Evolutionary conservation across 2,797 vertebrate species (phyloP), one percentile per base, ranked within the genome.

Genomic region (Pseudotriccus pelzelni): DNA sequence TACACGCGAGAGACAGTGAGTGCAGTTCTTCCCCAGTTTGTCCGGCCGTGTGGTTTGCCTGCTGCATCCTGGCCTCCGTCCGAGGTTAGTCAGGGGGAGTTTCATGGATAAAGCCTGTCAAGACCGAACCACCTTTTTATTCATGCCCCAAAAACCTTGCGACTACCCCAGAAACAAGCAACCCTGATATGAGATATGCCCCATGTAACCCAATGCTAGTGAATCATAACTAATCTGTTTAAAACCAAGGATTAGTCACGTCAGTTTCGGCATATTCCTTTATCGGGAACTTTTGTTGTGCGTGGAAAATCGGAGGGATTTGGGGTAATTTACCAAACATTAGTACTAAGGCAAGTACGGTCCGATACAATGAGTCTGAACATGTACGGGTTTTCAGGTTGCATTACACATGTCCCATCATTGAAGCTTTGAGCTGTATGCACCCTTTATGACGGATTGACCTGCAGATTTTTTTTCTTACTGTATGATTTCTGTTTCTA

Each of bases 221-320:
- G 96, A 97, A 93, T 97, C 96, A 90, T 81, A 93, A 66, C 94
- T 96, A 97, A 97, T 96, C 95, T 92, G 75, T 88, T 93, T 94
- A 93, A 96, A 94, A 91, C 79, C 68, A 43, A 79, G 56, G 94
- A 96, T 97, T 96, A 97, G 94, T 96, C 87, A 93, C 41, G 49
- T 94, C 88, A 70, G 62, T 94, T 96, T 93, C 53, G 3, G 68
- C 68, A 44, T 95, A 76, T 69, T 93, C 44, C 67, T 73, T 68
- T 84, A 87, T 84, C 52, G 37, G 69, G 70, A 94, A 86, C 39
- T 41, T 87, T 81, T 77, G 75, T 43, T 73, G 75, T 93, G 89
- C 56, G 47, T 93, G 84, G 88, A 92, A 86, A 87, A 95, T 94
- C 70, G 30, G 66, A 64, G 72, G 80, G 91, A 95, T 94, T 95